These are phyloP conservation scores for Ispidina lecontei DNA, from an alignment of 2,797 vertebrate genomes.

Conservation along the genomic window DNA sequence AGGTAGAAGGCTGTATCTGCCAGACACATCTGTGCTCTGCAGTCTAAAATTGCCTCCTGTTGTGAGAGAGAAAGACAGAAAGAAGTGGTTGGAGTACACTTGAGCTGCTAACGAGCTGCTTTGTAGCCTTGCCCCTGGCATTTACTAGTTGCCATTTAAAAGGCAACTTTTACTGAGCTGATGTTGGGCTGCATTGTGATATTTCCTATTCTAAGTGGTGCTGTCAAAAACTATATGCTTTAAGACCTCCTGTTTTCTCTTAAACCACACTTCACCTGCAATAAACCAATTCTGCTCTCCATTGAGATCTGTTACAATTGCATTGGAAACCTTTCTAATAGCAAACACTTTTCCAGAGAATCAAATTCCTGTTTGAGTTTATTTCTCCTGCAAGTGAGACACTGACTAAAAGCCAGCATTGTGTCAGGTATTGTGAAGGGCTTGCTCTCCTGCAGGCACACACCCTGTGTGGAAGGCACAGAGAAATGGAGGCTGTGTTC, in stretches of 20 bases:
- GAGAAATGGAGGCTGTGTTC: background rate
- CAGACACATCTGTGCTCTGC: constrained; percentile 44
- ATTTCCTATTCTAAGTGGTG: background rate
- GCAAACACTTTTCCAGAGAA: background rate
- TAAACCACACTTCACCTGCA: background rate
- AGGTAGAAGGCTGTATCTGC: constrained; percentile 43
- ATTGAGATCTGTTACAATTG: background rate
- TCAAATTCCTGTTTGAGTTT: background rate
- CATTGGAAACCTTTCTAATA: background rate
- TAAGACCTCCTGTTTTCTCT: background rate
- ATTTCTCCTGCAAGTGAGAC: background rate
- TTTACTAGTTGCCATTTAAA: constrained; percentile 36
- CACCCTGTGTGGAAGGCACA: fast-evolving
- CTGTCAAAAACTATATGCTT: background rate
- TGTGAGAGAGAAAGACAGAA: constrained; percentile 21
- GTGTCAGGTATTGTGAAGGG: background rate
- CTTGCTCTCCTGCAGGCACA: background rate
- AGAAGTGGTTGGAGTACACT: constrained; percentile 12
- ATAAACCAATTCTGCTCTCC: background rate
- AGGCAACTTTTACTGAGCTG: background rate
- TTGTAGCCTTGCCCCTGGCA: constrained; percentile 12
- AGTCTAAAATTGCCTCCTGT: constrained; percentile 54
- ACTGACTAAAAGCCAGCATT: background rate
- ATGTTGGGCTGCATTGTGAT: background rate
- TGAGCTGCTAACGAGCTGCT: constrained; percentile 43